Base-by-base conservation (phyloP, 2,888 invertebrate genomes). In the Pachliopta kotzebuea region DNA sequence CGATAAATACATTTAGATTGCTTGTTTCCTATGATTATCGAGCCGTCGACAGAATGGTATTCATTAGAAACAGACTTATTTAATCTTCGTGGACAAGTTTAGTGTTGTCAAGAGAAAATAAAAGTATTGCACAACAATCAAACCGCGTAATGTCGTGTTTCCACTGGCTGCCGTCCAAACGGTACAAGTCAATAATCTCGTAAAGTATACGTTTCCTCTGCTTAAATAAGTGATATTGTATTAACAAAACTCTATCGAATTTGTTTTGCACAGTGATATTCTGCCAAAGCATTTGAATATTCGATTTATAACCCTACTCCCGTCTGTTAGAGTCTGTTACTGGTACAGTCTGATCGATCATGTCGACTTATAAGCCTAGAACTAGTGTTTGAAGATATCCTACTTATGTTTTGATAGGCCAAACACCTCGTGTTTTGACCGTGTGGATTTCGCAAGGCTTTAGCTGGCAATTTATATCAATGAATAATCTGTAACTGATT, bases 351-450 rank as follows among this genome's bases (percentile, higher is more conserved):
- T 26, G 53, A 66, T 59, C 31, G 45, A 50, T 56, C 50, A 37
- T 37, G 24, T 26, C 26, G 61, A 23, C 49, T 62, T 62, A 55
- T 49, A 57, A 61, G 59, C 66, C 71, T 71, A 70, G 68, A 65
- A 66, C 72, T 54, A 70, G 76, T 78, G 74, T 76, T 77, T 79
- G 79, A 74, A 78, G 75, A 80, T 81, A 85, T 83, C 76, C 79
- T 75, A 75, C 78, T 81, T 76, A 76, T 88, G 83, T 88, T 87
- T 84, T 87, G 86, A 86, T 85, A 80, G 81, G 80, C 78, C 77
- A 77, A 76, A 77, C 70, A 79, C 76, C 72, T 75, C 77, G 78
- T 85, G 86, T 86, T 88, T 81, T 85, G 88, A 86, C 85, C 78
- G 76, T 70, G 67, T 69, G 80, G 85, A 81, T 80, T 85, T 82